phyloP scores from a whole-genome alignment of 1,140 invertebrate species.

The Drusus annulatus region DNA sequence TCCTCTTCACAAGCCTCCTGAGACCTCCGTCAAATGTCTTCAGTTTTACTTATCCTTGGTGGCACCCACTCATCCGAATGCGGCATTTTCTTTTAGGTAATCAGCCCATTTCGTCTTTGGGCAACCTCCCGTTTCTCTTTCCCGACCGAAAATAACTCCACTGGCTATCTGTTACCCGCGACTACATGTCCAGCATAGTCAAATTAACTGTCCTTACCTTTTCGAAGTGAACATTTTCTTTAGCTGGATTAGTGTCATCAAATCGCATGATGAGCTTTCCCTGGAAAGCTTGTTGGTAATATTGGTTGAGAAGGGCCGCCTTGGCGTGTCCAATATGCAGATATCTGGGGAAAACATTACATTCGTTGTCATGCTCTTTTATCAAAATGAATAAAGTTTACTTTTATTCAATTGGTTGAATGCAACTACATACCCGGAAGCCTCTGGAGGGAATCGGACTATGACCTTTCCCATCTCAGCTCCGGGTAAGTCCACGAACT shows the following conservation, averaged over 20 bases:
- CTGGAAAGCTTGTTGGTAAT: conserved; percentile 95
- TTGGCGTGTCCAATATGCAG: conserved; percentile 99
- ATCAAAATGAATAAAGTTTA: background rate
- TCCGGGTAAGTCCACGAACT: conserved; percentile 96
- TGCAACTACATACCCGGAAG: conserved; percentile 82
- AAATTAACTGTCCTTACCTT: too few relatives aligned
- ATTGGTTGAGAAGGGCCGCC: conserved; percentile 97
- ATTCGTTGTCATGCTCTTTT: background rate
- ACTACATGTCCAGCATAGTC: too few relatives aligned
- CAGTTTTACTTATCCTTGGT: too few relatives aligned
- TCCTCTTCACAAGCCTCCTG: too few relatives aligned
- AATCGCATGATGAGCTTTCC: conserved; percentile 98
- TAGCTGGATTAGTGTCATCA: conserved; percentile 99
- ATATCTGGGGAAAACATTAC: conserved; percentile 75
- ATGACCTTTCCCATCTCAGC: conserved; percentile 97
- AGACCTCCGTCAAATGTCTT: too few relatives aligned
- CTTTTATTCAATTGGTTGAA: too few relatives aligned
- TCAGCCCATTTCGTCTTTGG: too few relatives aligned
- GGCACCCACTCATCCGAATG: too few relatives aligned
- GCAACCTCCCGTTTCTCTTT: too few relatives aligned
- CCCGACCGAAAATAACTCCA: too few relatives aligned
- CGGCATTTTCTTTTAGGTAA: too few relatives aligned
- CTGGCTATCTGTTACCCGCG: too few relatives aligned
- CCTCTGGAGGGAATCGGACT: conserved; percentile 98
- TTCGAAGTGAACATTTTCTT: conserved; percentile 99